phyloP scores from a whole-genome alignment of 2,113 vertebrate genomes.

The Corythoichthys intestinalis region DNA sequence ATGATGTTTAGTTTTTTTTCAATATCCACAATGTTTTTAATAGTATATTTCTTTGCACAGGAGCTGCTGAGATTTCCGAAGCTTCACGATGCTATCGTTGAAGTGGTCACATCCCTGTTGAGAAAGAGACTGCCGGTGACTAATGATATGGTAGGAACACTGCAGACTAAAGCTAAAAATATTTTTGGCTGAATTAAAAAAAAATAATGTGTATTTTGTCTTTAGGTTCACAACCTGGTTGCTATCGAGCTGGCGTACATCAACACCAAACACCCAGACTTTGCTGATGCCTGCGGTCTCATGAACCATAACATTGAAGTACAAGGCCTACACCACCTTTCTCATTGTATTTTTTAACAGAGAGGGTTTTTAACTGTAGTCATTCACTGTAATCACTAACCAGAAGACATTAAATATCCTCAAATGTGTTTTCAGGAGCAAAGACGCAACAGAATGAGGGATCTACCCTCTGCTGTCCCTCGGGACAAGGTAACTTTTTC shows the following conservation, averaged over 20 bases:
- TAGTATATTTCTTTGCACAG: slow-evolving; percentile 56
- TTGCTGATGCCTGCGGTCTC: slow-evolving; percentile 94
- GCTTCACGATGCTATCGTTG: slow-evolving; percentile 96
- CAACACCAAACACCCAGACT: slow-evolving; percentile 98
- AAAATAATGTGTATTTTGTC: background rate
- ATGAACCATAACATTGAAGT: slow-evolving; percentile 99
- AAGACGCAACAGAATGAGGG: slow-evolving; percentile 89
- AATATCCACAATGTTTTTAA: background rate
- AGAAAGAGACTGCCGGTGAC: slow-evolving; percentile 91
- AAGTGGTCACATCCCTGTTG: slow-evolving; percentile 94
- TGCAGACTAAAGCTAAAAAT: background rate
- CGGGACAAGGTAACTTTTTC: slow-evolving; percentile 85
- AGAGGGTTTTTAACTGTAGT: background rate
- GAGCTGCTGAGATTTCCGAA: slow-evolving; percentile 95
- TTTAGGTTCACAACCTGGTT: slow-evolving; percentile 95
- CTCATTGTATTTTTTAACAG: background rate
- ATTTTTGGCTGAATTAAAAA: too few relatives aligned
- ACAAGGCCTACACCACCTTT: slow-evolving; percentile 30
- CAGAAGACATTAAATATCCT: background rate
- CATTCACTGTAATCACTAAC: background rate
- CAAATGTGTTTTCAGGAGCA: slow-evolving; percentile 78
- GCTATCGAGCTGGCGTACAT: slow-evolving; percentile 97
- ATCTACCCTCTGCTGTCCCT: slow-evolving; percentile 79
- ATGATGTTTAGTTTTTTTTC: too few relatives aligned
- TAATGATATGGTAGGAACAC: slow-evolving; percentile 89